Evolutionary conservation across 2,888 invertebrate genomes (phyloP), one percentile per base, ranked within the genome.

Genomic region (Litoditis marina): DNA sequence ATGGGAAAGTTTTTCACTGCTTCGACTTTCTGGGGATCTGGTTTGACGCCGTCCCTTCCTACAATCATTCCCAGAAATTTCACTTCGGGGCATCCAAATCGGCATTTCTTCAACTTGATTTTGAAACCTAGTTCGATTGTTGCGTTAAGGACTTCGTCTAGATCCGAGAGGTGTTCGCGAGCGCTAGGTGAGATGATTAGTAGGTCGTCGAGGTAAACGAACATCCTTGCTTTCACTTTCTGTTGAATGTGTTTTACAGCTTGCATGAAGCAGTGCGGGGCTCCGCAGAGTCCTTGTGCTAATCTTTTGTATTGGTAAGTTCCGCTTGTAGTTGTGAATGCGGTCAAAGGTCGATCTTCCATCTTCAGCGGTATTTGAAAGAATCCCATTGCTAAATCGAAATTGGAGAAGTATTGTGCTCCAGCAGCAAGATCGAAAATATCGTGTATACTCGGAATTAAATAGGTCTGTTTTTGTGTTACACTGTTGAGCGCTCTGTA

Each of bases 191-290:
- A 60, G 0, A 58, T 61, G 5, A 74, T 39, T 0, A 70, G 47
- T 2, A 75, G 36, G 42, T 74, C 74, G 46, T 74, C 74, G 8
- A 74, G 30, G 52, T 74, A 74, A 3, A 60, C 32, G 39, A 66
- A 63, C 8, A 65, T 11, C 25, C 22, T 39, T 2, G 50, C 51
- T 22, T 42, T 49, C 8, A 46, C 39, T 5, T 19, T 32, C 13
- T n/a, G 16, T 25, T 62, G 53, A 0, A 65, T 7, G 11, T 36
- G 7, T 13, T 46, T 22, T 7, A 68, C 58, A 1, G 64, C 62
- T 19, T 42, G 36, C 34, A 57, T 56, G 39, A 74, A 74, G 0
- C 68, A 64, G 30, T 53, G 42, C 0, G 74, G 74, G 0, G 69
- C 57, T 0, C 65, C 60, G 8, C 59, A 56, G 1, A 74, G 27